phyloP scores from a whole-genome alignment of 2,113 vertebrate species.

The Serilophus lunatus region DNA sequence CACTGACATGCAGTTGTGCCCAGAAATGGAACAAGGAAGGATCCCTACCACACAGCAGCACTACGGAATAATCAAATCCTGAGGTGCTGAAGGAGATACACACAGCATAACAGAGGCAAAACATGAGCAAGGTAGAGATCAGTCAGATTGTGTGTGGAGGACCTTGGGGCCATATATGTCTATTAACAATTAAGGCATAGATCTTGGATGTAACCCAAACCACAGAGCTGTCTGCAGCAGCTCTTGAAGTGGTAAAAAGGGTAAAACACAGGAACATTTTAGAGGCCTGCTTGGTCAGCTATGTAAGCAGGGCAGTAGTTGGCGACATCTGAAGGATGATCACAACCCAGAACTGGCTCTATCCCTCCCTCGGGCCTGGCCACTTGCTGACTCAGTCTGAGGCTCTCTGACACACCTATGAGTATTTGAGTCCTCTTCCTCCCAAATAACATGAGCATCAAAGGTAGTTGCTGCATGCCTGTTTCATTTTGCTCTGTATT shows the following conservation, averaged over 20 bases:
- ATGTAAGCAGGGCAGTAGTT: not conserved
- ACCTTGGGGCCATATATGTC: not conserved
- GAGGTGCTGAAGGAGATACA: not conserved
- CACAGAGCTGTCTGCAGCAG: not conserved
- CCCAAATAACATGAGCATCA: not conserved
- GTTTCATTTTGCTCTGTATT: not conserved
- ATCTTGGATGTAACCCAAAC: not conserved
- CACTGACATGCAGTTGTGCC: fast-evolving
- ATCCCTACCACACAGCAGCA: not conserved
- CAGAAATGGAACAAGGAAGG: not conserved
- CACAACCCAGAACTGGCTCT: not conserved
- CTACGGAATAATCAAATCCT: not conserved
- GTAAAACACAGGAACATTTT: not conserved
- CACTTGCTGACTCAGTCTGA: fast-evolving
- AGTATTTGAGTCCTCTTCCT: not conserved
- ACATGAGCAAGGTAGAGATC: not conserved
- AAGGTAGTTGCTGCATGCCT: not conserved
- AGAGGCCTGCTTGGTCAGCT: not conserved
- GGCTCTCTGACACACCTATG: not conserved
- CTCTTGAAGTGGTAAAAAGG: not conserved
- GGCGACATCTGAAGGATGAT: not conserved
- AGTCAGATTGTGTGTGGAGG: not conserved
- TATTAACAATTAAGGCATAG: not conserved
- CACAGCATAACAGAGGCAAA: not conserved
- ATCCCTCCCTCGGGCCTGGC: not conserved